Base-by-base conservation (phyloP, 1,140 invertebrate species). In the Atta texana region DNA sequence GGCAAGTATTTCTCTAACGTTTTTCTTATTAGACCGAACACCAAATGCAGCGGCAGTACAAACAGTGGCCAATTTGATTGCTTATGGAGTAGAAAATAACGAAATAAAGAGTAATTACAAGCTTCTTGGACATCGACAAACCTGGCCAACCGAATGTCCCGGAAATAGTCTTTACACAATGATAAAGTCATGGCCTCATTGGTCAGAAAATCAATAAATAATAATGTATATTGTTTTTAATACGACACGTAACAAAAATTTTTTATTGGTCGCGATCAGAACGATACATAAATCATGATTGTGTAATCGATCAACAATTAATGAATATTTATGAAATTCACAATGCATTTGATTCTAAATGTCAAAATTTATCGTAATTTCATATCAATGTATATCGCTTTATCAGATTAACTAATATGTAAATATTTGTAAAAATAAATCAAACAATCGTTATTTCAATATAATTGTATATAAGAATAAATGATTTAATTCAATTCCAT, bases 111-210 rank as follows among this genome's bases (percentile, higher is more conserved):
- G 53, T 0, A 81, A 93, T 71, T 96, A 96, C 85, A 92, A 87
- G 10, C 82, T 96, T 21, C 81, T 95, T 64, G 96, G 96, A 16
- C 96, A 96, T 91, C 89, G 93, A 51, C 96, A 96, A 92, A 94
- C 92, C 4, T 74, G 82, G 6, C 1, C 59, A 1, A 96, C 96
- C 0, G 53, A 64, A 3, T 96, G 96, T 89, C 96, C 96, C 1
- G 96, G 96, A 44, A 88, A 95, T 5, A 93, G 91, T 31, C 92
- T 97, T 3, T 97, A 96, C 81, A 88, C 95, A 18, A 90, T 95
- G 69, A 96, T 97, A 34, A 91, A 95, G 91, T 95, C 92, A 0
- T 96, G 96, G 96, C 94, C 96, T 14, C 93, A 95, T 53, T 96
- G 93, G 93, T 74, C 89, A 0, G 16, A 63, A 12, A 44, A 0